phyloP scores from a whole-genome alignment of 2,797 vertebrate genomes.

The Falco berigora region DNA sequence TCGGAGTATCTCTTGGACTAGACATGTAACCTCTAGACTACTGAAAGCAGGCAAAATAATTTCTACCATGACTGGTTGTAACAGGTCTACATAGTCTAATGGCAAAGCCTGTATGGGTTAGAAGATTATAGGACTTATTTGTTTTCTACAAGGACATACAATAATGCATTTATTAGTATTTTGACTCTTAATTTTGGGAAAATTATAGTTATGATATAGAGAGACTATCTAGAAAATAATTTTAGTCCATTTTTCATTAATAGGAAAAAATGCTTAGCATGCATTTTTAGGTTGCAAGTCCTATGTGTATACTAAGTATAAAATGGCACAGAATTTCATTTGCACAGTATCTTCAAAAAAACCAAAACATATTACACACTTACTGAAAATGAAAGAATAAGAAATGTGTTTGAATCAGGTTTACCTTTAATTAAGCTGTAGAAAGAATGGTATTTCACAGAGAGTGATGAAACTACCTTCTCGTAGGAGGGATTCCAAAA shows the following conservation, averaged over 20 bases:
- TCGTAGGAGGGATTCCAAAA: background rate
- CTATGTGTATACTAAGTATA: background rate
- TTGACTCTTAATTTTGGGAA: background rate
- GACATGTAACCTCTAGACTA: background rate
- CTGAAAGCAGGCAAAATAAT: background rate
- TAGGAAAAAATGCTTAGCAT: background rate
- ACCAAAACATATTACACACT: background rate
- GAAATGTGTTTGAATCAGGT: background rate
- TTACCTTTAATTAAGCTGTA: background rate
- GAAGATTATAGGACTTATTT: background rate
- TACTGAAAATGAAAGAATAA: background rate
- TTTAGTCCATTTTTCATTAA: background rate
- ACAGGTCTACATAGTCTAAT: background rate
- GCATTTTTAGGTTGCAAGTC: background rate
- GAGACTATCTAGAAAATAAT: background rate
- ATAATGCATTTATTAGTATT: background rate
- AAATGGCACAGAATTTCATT: background rate
- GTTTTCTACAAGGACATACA: background rate
- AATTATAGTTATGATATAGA: background rate
- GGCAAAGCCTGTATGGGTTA: background rate
- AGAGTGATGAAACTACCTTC: background rate
- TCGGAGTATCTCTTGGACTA: background rate
- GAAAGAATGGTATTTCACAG: background rate
- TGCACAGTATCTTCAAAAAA: background rate
- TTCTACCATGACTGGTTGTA: background rate